Base-by-base conservation (phyloP, 2,113 vertebrate species). In the Toxostoma redivivum region DNA sequence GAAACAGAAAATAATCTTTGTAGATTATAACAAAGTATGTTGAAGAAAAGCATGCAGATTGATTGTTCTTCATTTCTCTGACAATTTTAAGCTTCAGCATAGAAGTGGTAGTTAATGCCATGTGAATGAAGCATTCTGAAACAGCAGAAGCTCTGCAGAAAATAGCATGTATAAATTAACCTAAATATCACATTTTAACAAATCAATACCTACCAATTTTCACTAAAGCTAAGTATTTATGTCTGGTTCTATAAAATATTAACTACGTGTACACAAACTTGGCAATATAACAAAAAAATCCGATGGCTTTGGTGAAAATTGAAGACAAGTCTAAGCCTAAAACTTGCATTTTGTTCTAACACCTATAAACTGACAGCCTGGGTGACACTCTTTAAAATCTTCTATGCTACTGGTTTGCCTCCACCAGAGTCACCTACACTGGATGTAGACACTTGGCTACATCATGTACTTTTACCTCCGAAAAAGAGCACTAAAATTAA, bases 401-500 rank as follows among this genome's bases (percentile, higher is more conserved):
- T 85, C 33, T 31, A 31, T 11, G 56, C 6, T 15, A 30, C 33
- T 80, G 44, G 17, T 53, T 74, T 74, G 35, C 16, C 42, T 91
- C 25, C 30, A 50, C 15, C 31, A 83, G 40, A 54, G 28, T 64
- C 40, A 72, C 15, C 1, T 1, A 38, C n/a, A 61, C 27, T 6
- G 10, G 15, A 86, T 15, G 24, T 33, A 61, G 48, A 57, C 69
- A 53, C 33, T 37, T 31, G 65, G 53, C 61, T 92, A 83, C 23
- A 57, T 58, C 37, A 35, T 12, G 7, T 38, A 74, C 30, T 86
- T 90, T 57, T 85, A 94, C 16, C 23, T 88, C 56, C 5, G 6
- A 88, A 96, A 92, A 95, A 91, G 44, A 89, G 28, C 62, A 66
- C 30, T 95, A 91, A 88, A 95, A 97, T 92, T 92, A 88, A 92